A percentile compares a stretch with the other conserved stretches of the same genome.
phyloP scores from a whole-genome alignment of 2,113 vertebrate genomes.

The Irena cyanogastra region DNA sequence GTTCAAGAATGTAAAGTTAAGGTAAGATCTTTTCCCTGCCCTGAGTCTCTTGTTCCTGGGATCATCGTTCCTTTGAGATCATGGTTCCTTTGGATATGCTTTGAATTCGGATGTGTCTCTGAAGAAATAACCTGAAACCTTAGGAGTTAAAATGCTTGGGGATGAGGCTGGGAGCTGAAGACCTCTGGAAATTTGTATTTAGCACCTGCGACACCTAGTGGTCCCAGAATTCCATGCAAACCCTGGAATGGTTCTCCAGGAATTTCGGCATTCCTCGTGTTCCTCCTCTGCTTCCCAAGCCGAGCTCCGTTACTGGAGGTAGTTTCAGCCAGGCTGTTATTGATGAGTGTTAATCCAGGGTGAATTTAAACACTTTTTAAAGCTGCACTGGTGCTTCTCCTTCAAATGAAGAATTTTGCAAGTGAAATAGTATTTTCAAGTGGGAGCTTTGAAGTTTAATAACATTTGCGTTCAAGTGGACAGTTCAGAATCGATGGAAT shows the following conservation, averaged over 20 bases:
- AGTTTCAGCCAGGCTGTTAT: background rate
- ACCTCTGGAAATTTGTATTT: background rate
- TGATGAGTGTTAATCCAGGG: background rate
- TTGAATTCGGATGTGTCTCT: accelerated
- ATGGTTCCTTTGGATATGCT: accelerated
- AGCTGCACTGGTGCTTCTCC: background rate
- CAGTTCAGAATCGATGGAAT: background rate
- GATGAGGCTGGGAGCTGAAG: background rate
- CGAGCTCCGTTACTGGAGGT: background rate
- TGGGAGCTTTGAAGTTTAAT: background rate
- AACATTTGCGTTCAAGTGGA: background rate
- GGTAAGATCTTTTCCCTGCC: conserved; percentile 59
- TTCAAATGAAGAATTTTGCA: background rate
- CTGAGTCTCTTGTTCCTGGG: background rate
- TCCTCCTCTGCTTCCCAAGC: background rate
- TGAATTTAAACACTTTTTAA: background rate
- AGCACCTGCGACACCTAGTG: conserved; percentile 60
- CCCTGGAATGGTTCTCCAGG: background rate
- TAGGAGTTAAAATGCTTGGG: background rate
- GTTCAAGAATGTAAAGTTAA: conserved; percentile 85
- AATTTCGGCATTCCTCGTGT: background rate
- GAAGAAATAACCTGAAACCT: background rate
- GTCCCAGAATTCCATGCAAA: background rate
- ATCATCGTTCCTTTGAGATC: background rate
- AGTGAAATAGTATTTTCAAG: background rate